phyloP scores from a whole-genome alignment of 2,113 vertebrate species.

The Elephas maximus region DNA sequence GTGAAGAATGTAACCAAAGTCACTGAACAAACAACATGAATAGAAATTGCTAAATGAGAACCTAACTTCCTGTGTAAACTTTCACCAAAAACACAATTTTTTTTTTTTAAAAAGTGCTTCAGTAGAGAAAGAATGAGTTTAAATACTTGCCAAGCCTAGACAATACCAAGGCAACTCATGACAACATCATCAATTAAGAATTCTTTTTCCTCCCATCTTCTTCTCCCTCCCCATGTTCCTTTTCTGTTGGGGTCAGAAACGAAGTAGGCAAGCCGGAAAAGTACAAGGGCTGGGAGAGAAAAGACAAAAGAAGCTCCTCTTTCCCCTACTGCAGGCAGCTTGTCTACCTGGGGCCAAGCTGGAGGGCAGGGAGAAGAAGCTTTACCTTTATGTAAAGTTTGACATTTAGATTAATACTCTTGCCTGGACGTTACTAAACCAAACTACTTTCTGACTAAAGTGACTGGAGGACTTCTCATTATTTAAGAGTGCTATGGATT shows the following conservation, averaged over 20 bases:
- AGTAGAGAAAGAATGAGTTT: not conserved
- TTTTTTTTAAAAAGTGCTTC: not conserved
- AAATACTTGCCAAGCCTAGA: not conserved
- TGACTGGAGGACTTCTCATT: not conserved
- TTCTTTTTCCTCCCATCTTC: not conserved
- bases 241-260: not conserved
- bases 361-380: accelerated
- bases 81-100: no score
- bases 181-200: not conserved
- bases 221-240: not conserved
- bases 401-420: not conserved
- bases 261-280: not conserved
- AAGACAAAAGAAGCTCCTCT: not conserved
- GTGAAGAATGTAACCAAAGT: no score
- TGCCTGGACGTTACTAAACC: not conserved
- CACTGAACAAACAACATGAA: no score
- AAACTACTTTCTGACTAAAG: not conserved
- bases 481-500: not conserved
- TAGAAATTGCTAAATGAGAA: no score
- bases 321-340: not conserved
- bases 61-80: no score
- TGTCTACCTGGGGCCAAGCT: not conserved
- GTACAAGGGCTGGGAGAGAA: not conserved
- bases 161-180: not conserved
- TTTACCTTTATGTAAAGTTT: not conserved